Base-by-base conservation (phyloP, 2,797 vertebrate species). In the Ammospiza maritima region DNA sequence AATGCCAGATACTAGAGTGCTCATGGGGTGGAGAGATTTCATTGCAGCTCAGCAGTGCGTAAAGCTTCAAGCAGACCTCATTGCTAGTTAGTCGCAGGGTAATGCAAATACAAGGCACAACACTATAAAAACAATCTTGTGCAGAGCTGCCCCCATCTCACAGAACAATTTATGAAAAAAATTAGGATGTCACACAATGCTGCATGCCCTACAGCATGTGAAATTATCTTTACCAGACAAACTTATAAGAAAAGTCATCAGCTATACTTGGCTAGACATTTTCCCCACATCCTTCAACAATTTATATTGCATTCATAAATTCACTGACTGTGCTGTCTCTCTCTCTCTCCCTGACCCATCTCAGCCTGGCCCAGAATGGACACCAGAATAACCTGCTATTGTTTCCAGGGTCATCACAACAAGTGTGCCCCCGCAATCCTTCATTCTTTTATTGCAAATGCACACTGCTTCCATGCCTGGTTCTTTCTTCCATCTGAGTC, bases 401-500 rank as follows among this genome's bases (percentile, higher is more conserved):
- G 22, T 53, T 91, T 73, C 53, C 89, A 94, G 87, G 82, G 89
- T 81, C 89, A 88, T 66, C 54, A 62, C 62, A 93, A 93, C 32
- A 88, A 95, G 50, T 38, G 22, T 66, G 44, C 15, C 67, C 66
- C 73, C 69, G 76, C 61, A 61, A 85, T 75, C 73, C 91, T 74
- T 90, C 76, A 66, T 65, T 85, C 69, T 77, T 87, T 74, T 76
- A 78, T 80, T 95, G 79, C 79, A 94, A 85, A 92, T 89, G 90
- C 65, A 88, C 42, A 86, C 44, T 58, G 51, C 21, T 94, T 54
- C 74, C 72, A 79, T 91, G 93, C 81, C 88, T 64, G 36, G 66
- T 89, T 95, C 93, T 72, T 74, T 93, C 81, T 88, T 27, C 75
- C 85, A 83, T 75, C 81, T 92, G 89, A 96, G 71, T 93, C 89